These are phyloP conservation scores for Spodoptera litura DNA, from an alignment of 1,140 invertebrate genomes.

Conservation along the genomic window DNA sequence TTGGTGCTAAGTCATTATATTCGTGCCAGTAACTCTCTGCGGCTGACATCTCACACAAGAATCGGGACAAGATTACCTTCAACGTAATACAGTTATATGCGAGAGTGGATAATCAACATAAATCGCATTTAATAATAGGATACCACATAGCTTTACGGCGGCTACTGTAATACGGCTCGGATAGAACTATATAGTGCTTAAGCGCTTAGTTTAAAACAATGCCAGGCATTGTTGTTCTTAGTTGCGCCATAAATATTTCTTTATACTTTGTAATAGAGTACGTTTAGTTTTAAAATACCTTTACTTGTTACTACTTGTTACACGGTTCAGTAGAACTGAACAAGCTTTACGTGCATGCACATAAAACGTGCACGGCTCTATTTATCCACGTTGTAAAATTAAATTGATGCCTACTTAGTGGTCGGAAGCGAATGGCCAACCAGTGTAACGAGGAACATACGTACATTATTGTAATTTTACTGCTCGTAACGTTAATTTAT, in stretches of 20 bases:
- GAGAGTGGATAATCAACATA: constrained; percentile 21
- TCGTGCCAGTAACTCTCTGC: not conserved
- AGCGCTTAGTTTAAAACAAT: constrained; percentile 25
- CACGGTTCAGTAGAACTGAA: not conserved
- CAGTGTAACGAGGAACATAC: not conserved
- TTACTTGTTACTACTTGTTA: not conserved
- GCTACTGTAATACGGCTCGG: constrained; percentile 17
- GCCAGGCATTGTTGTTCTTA: constrained; percentile 14
- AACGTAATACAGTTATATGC: not conserved
- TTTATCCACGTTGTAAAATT: constrained; percentile 23
- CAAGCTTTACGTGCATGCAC: constrained; percentile 1
- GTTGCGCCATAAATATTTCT: constrained; percentile 8
- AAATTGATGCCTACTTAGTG: constrained; percentile 29
- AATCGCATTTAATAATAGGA: constrained; percentile 36
- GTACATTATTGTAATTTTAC: constrained; percentile 25
- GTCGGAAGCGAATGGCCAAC: not conserved
- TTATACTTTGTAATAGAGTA: not conserved
- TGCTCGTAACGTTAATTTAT: not conserved
- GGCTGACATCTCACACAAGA: not conserved
- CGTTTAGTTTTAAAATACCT: not conserved
- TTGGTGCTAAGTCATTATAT: constrained; percentile 17
- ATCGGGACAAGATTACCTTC: not conserved
- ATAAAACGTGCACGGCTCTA: not conserved
- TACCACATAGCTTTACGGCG: not conserved
- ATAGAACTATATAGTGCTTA: constrained; percentile 14